Conservation (phyloP, 2,888 invertebrate species). For the Imbricaverruca yamaguchii region DNA sequence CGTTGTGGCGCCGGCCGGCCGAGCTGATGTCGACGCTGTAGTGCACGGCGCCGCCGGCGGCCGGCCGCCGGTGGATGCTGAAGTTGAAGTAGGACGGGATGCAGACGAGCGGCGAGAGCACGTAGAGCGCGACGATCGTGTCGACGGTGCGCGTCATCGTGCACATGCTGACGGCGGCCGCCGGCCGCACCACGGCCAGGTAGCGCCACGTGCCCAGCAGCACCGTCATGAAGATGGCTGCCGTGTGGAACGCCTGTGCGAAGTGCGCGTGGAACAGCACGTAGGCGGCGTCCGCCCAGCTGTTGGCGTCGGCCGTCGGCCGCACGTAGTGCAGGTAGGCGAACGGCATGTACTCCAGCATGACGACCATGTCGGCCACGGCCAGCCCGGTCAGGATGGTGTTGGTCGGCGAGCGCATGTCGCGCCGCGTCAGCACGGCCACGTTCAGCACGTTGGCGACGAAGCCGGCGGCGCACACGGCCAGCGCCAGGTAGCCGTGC, state of each 20-base stretch:
- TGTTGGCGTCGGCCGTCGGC: constrained; percentile 36
- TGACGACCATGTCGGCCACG: constrained; percentile 85
- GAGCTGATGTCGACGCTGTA: constrained; percentile 62
- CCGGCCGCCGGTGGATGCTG: constrained; percentile 47
- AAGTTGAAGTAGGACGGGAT: constrained; percentile 76
- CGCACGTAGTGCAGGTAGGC: constrained; percentile 68
- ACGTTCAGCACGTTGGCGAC: constrained; percentile 88
- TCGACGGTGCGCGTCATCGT: constrained; percentile 67
- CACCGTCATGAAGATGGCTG: constrained; percentile 88
- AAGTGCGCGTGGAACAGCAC: constrained; percentile 84
- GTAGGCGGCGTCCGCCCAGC: constrained; percentile 72
- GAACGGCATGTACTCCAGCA: constrained; percentile 84
- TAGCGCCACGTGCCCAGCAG: constrained; percentile 89
- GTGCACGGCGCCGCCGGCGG: not conserved
- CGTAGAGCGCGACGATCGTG: constrained; percentile 68
- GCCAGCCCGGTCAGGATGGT: constrained; percentile 82
- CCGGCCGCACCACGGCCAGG: constrained; percentile 73
- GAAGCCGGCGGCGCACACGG: constrained; percentile 82
- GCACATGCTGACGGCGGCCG: constrained; percentile 72
- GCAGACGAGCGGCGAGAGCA: constrained; percentile 74
- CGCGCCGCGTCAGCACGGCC: constrained; percentile 75
- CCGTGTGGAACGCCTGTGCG: constrained; percentile 76
- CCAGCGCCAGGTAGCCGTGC: constrained; percentile 76
- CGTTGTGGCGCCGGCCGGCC: constrained; percentile 44
- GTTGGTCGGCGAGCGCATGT: constrained; percentile 89